Evolutionary conservation across 2,113 vertebrate genomes (phyloP), one percentile per base, ranked within the genome.

Genomic region (Seriola dumerili): DNA sequence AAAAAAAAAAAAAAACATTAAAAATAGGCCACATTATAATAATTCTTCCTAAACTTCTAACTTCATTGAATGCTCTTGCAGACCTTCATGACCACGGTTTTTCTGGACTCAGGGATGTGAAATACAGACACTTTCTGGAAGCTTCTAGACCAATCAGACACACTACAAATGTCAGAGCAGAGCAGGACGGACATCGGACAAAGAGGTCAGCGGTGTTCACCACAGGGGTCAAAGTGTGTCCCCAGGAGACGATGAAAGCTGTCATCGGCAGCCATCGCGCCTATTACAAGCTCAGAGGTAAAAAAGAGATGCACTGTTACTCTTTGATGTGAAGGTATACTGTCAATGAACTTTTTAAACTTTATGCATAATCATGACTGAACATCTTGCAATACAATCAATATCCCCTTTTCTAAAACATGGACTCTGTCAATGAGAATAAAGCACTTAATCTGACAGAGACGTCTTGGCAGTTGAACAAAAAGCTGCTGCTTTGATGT

Each of bases 281-380:
- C 48, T 99, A 97, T 92, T 99, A 98, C 73, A 97, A 96, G 91
- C 91, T 97, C 81, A 95, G 97, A 97, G 97, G 98, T 99, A 95
- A 94, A 94, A 84, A 46, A 57, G 61, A 71, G 44, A 54, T 10
- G 32, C 61, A 52, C 52, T 63, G 19, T 70, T 54, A 57, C 23
- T 69, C 23, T 52, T 10, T 59, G 40, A 44, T 48, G 19, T 77
- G 21, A 64, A 1, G 32, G 84, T n/a, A 75, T 11, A 32, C n/a
- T 7, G 5, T 79, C 73, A 72, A 73, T 75, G 8, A 4, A 58
- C 17, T 42, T 36, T 32, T 69, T 66, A 17, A 55, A 85, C 70
- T 78, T 67, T n/a, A 66, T 72, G 84, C 64, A 67, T 46, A 71
- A 83, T 82, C 73, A 69, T 54, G 62, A 42, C 17, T 52, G 32